Conservation (phyloP, 1,140 invertebrate species). For the Heliconius hewitsoni region DNA sequence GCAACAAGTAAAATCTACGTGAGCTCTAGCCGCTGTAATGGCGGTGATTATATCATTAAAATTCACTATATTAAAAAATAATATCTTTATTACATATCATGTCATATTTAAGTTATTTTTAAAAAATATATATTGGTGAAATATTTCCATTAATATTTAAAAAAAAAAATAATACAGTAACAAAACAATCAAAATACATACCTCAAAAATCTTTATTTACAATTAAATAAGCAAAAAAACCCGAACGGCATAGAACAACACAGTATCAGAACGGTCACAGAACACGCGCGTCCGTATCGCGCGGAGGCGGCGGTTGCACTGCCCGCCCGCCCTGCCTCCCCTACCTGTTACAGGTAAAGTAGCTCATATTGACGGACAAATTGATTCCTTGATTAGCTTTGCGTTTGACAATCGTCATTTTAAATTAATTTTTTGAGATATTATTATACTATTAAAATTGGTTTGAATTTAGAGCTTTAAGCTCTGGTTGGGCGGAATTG, state of each 20-base stretch:
- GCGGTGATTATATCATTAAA: conserved; percentile 46
- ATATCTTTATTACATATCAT: neutral
- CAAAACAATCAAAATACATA: conserved; percentile 12
- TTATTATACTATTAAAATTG: no score
- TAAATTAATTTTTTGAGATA: neutral
- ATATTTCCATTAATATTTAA: neutral
- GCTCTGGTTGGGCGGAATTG: no score
- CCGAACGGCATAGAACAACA: conserved; percentile 32
- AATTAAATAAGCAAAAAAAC: conserved; percentile 12
- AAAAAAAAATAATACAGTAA: neutral
- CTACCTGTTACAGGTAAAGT: conserved; percentile 74
- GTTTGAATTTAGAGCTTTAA: no score
- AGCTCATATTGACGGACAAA: conserved; percentile 75
- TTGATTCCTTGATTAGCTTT: conserved; percentile 57
- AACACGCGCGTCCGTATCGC: conserved; percentile 49
- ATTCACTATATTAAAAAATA: neutral
- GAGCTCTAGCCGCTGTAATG: conserved; percentile 19
- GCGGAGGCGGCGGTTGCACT: conserved; percentile 58
- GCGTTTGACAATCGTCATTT: conserved; percentile 18
- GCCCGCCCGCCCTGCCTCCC: conserved; percentile 58
- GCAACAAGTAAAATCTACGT: conserved; percentile 49
- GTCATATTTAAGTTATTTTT: neutral
- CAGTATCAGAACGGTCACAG: conserved; percentile 49
- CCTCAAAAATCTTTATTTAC: conserved; percentile 26
- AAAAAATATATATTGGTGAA: neutral